Evolutionary conservation across 2,797 vertebrate species (phyloP).

Genomic region (Enteromius argenteus): DNA sequence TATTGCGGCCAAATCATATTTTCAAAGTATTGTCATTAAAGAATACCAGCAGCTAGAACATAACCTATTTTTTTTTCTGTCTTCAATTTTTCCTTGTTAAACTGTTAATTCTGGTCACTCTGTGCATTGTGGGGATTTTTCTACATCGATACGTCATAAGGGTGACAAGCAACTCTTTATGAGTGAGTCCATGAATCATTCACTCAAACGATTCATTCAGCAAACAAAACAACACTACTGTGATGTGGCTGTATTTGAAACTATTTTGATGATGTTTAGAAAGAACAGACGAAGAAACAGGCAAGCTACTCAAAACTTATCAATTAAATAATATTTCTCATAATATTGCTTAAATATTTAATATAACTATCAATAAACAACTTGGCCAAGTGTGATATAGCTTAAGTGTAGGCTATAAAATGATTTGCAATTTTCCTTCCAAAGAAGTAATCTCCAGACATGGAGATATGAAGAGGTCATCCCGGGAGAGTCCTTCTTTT

Average conservation of each 20-base stretch:
- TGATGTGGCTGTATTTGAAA: not conserved
- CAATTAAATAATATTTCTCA: not conserved
- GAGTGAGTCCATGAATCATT: not conserved
- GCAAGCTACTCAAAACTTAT: not conserved
- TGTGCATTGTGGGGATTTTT: not conserved
- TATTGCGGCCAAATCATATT: conserved; percentile 1
- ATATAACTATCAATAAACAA: not conserved
- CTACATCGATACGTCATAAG: not conserved
- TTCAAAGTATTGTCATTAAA: not conserved
- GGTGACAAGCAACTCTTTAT: not conserved
- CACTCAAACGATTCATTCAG: not conserved
- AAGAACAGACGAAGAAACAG: not conserved
- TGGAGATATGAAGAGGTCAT: conserved; percentile 47
- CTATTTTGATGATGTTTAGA: not conserved
- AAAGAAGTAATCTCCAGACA: conserved; percentile 34
- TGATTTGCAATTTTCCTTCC: conserved; percentile 23
- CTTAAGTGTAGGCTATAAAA: conserved; percentile 7
- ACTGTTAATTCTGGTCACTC: not conserved
- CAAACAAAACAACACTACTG: not conserved
- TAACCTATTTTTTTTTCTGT: not conserved
- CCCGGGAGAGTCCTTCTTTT: conserved; percentile 59
- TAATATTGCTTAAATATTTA: not conserved
- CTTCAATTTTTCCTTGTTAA: not conserved
- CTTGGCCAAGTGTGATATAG: not conserved
- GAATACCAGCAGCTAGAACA: conserved; percentile 5